These are phyloP conservation scores for Brienomyrus longianalis DNA, from an alignment of 2,113 vertebrate genomes.

Conservation along the genomic window DNA sequence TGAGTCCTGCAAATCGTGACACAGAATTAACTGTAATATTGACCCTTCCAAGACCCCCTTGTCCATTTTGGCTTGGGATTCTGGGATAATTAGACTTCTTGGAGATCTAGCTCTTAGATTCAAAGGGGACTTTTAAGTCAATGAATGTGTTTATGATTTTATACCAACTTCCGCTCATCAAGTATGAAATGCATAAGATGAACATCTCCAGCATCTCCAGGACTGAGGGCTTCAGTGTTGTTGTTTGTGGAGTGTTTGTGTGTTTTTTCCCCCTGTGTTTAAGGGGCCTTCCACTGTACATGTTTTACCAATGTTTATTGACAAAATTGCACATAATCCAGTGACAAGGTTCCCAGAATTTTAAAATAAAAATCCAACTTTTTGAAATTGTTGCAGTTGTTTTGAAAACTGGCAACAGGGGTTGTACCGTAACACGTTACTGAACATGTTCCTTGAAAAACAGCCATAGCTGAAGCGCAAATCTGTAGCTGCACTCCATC, in stretches of 20 bases:
- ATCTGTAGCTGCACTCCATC: not conserved
- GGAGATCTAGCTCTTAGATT: not conserved
- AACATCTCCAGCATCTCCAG: not conserved
- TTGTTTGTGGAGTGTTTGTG: not conserved
- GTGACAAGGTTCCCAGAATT: not conserved
- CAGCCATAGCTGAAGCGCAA: not conserved
- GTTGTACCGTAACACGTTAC: not conserved
- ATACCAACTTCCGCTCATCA: not conserved
- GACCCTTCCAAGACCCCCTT: not conserved
- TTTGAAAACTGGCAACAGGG: not conserved
- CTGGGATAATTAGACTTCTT: conserved; percentile 17
- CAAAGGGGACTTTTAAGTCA: not conserved
- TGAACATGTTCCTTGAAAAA: not conserved
- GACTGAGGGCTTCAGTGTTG: not conserved
- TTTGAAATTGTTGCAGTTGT: not conserved
- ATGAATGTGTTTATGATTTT: conserved; percentile 3
- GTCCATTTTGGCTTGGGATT: not conserved
- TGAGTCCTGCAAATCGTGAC: not conserved
- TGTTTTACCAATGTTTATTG: not conserved
- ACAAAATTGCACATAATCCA: not conserved
- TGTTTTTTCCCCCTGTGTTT: not conserved
- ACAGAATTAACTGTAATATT: not conserved
- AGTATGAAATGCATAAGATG: not conserved
- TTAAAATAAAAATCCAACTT: not conserved
- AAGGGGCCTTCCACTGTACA: not conserved